Evolutionary conservation across 2,797 vertebrate genomes (phyloP).

Genomic region (Pipistrellus pipistrellus): DNA sequence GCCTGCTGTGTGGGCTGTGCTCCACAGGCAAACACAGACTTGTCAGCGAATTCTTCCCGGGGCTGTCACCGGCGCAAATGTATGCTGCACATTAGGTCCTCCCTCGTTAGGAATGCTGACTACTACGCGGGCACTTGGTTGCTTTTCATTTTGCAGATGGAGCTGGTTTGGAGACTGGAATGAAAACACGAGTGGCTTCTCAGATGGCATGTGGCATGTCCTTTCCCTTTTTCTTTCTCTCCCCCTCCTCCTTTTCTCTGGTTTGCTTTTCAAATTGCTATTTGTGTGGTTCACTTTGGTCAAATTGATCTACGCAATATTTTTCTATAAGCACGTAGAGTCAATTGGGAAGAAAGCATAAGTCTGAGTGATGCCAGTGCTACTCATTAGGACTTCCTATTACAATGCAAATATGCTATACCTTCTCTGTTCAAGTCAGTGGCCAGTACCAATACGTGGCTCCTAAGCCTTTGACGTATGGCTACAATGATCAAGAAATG

Average conservation of each 20-base stretch:
- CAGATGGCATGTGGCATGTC: background rate
- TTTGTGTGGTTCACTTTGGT: background rate
- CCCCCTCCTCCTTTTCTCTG: background rate
- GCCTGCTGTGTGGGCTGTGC: slow-evolving; percentile 17
- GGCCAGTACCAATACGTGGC: accelerated
- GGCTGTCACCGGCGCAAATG: slow-evolving; percentile 68
- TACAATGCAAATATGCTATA: accelerated
- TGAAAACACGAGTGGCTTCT: background rate
- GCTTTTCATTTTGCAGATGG: slow-evolving; percentile 74
- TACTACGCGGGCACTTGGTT: background rate
- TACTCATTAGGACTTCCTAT: background rate
- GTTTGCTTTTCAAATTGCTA: background rate
- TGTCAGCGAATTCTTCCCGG: slow-evolving; percentile 68
- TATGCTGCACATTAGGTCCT: slow-evolving; percentile 39
- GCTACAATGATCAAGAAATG: background rate
- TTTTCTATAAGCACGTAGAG: background rate
- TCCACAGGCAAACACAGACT: background rate
- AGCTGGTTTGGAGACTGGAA: slow-evolving; percentile 71
- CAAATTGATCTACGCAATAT: background rate
- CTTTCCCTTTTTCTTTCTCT: background rate
- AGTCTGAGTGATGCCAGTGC: background rate
- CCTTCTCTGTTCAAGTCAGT: background rate
- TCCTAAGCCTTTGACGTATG: background rate
- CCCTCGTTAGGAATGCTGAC: slow-evolving; percentile 59
- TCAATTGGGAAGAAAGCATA: background rate